These are phyloP conservation scores for Cordilura impudica DNA, from an alignment of 2,888 invertebrate genomes.

Conservation along the genomic window DNA sequence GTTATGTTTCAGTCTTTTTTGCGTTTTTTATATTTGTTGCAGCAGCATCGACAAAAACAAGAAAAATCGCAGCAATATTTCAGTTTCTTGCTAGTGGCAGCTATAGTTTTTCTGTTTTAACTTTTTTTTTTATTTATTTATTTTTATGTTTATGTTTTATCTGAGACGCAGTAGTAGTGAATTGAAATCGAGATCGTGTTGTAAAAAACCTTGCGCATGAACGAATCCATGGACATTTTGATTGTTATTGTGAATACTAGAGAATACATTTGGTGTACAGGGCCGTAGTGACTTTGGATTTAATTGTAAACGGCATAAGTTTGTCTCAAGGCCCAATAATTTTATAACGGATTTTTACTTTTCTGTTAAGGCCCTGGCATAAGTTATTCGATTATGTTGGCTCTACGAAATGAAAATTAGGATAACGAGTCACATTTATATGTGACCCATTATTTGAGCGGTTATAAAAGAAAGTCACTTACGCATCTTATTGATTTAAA, in stretches of 20 bases:
- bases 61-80: conserved; percentile 4
- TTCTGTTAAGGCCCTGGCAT: no score
- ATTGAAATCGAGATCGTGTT: conserved; percentile 63
- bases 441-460: no score
- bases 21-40: conserved; percentile 15
- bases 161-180: conserved; percentile 43
- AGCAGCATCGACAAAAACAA: conserved; percentile 22
- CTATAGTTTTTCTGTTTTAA: conserved; percentile 1
- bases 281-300: conserved; percentile 44
- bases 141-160: conserved; percentile 34
- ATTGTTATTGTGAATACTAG: conserved; percentile 50
- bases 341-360: neutral
- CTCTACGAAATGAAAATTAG: no score
- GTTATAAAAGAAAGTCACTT: no score
- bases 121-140: conserved; percentile 2
- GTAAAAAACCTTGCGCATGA: conserved; percentile 76
- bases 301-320: conserved; percentile 12
- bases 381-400: no score
- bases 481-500: no score
- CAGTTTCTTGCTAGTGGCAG: conserved; percentile 44
- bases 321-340: conserved; percentile 33
- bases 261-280: conserved; percentile 32
- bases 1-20: conserved; percentile 40
- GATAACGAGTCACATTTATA: no score
- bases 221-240: conserved; percentile 75